Evolutionary conservation across 2,797 vertebrate genomes (phyloP), one percentile per base, ranked within the genome.

Genomic region (Gymnoscopelus braueri): DNA sequence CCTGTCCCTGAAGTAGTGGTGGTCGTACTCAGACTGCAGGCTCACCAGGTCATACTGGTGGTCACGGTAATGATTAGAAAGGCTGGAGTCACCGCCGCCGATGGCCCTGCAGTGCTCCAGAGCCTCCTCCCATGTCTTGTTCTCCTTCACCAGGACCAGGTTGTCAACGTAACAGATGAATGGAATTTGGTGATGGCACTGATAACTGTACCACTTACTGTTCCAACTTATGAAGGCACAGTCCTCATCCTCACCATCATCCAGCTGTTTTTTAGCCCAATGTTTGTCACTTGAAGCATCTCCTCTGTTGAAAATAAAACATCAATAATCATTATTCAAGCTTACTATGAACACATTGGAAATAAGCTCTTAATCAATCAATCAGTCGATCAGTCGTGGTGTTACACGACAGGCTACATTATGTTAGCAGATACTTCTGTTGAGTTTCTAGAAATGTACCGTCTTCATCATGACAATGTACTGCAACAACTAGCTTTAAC

Each of bases 71-170:
- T 3, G 10, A 35, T 35, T 35, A 2, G 8, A 24, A 3, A 2
- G 2, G 32, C 1, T 0, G 1, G 0, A 0, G 2, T 4, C 0
- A 13, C 0, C 0, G 35, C 26, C 2, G 0, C 0, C 0, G 1
- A 80, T 65, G 39, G 3, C 5, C n/a, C 72, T 13, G 77, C 88
- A 88, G 72, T 80, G 52, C 0, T 78, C 62, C 60, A 85, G 63
- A 0, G 87, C 84, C 61, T 83, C 78, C 72, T 85, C 80, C 88
- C 88, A 87, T 3, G 75, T 81, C 72, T 80, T 85, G n/a, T 72
- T 74, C 74, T 90, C 72, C 47, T 70, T 80, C 1, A 90, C 69
- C 57, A 89, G 62, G 19, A 88, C 0, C 65, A 90, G 5, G 44
- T 88, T 88, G 56, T 81, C 60, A 0, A 0, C 4, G 5, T 5